These are phyloP conservation scores for Liposcelis brunnea DNA, from an alignment of 2,888 invertebrate genomes.

Conservation along the genomic window DNA sequence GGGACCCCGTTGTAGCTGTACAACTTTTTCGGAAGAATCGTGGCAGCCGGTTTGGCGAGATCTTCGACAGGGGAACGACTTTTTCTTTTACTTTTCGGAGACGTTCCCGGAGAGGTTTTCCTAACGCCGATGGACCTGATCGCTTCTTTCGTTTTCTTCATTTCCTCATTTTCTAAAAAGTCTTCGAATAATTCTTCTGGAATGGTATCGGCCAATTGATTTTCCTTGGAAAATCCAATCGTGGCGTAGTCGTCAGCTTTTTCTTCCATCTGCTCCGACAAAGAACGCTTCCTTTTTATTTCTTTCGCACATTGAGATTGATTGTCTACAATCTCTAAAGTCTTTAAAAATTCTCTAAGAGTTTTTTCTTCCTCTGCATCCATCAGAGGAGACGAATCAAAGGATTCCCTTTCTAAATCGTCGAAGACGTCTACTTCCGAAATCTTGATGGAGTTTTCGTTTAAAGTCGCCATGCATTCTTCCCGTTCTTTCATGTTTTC, in stretches of 20 bases:
- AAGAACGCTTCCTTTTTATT: constrained; percentile 6
- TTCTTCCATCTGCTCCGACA: too few relatives aligned
- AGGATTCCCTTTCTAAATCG: constrained; percentile 9
- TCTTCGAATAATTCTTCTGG: constrained; percentile 7
- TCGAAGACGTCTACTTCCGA: constrained; percentile 10
- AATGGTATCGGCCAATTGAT: background rate
- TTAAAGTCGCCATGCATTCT: background rate
- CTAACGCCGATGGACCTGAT: background rate
- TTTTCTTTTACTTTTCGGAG: constrained; percentile 1
- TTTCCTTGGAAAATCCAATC: background rate
- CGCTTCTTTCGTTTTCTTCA: constrained; percentile 2
- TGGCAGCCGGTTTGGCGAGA: background rate
- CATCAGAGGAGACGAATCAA: constrained; percentile 19
- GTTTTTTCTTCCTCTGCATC: constrained; percentile 39
- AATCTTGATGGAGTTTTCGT: constrained; percentile 5
- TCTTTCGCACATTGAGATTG: too few relatives aligned
- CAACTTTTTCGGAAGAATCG: background rate
- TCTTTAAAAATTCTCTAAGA: constrained; percentile 35
- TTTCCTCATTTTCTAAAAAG: constrained; percentile 7
- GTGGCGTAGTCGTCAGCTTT: constrained; percentile 5
- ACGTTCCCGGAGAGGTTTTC: background rate
- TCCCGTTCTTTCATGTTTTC: background rate
- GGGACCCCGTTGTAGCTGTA: constrained; percentile 5
- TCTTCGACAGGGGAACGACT: background rate
- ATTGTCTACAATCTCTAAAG: constrained; percentile 29